Evolutionary conservation across 2,888 invertebrate genomes (phyloP), one percentile per base, ranked within the genome.

Genomic region (Calameuta pallipes): DNA sequence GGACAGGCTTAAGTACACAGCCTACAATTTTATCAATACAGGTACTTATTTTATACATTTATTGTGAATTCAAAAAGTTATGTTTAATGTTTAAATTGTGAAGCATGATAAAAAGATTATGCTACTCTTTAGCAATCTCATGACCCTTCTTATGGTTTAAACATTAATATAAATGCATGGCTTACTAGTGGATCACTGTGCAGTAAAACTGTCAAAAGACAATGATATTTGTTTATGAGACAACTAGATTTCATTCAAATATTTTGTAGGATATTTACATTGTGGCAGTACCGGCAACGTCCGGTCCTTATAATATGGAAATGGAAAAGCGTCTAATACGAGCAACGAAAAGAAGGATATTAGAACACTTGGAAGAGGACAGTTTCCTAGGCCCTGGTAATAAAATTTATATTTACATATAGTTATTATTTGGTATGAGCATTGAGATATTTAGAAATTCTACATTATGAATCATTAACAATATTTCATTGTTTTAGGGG

Each of bases 1-100:
- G 97, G 97, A 93, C 95, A 4, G 94, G 95, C 30, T 92, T 97
- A 37, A 96, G 95, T 93, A 94, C 94, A 6, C 95, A 96, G 85
- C 95, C 96, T 0, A 94, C 96, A 34, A 92, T 95, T 0, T 93
- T 96, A 31, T 94, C 94, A 86, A 93, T 97, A 74, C 96, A 97
- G 91, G 93, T 92, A 88, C 9, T 41, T 23, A 56, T 56, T 56
- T 56, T 2, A 2, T 23, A 1, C 9, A 23, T 56, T 56, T 56
- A 23, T 23, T 56, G 23, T 56, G 2, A 56, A 56, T 56, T 23
- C 37, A 56, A 56, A 56, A 56, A 56, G 9, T 23, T 23, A 56
- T 56, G 41, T 23, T 9, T 56, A 23, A 23, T 56, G 15, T 9
- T 56, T 23, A 15, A 56, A 15, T 56, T 23, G 23, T 23, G 1